Conservation (phyloP, 2,888 invertebrate genomes). For the Conus canariensis region DNA sequence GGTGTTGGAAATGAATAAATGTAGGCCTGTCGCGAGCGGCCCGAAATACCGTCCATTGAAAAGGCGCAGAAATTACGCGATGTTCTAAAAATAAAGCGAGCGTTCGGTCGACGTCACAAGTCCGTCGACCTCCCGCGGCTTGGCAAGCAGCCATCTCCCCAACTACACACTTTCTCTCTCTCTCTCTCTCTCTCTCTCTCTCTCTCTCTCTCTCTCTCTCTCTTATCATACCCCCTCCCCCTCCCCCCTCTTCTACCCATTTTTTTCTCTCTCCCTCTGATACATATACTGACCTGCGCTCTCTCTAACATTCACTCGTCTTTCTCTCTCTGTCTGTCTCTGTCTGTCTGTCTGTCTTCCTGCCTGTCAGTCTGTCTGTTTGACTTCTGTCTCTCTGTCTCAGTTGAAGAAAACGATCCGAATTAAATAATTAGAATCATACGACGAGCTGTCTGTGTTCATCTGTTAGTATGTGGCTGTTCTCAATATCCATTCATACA, state of each 20-base stretch:
- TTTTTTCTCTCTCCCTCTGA: background rate
- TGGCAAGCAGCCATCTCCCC: constrained; percentile 24
- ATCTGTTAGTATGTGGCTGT: no score
- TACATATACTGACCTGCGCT: background rate
- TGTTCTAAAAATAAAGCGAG: constrained; percentile 48
- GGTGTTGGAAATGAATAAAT: constrained; percentile 44
- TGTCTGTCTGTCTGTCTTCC: background rate
- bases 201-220: background rate
- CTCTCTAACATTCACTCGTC: background rate
- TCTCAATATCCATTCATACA: no score
- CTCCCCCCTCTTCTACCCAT: background rate
- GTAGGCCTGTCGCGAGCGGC: constrained; percentile 27
- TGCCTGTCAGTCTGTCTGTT: background rate
- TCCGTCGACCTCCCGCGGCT: constrained; percentile 32
- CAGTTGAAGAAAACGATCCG: no score
- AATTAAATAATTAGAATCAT: no score
- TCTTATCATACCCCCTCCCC: background rate
- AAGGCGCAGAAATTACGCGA: constrained; percentile 45
- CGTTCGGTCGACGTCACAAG: constrained; percentile 44
- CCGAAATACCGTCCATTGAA: constrained; percentile 48
- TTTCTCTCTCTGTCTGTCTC: background rate
- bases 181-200: background rate
- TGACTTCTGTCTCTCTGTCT: background rate
- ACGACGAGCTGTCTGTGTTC: no score
- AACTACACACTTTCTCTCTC: background rate